Evolutionary conservation across 2,113 vertebrate species (phyloP), one percentile per base, ranked within the genome.

Genomic region (Cottus gobio): DNA sequence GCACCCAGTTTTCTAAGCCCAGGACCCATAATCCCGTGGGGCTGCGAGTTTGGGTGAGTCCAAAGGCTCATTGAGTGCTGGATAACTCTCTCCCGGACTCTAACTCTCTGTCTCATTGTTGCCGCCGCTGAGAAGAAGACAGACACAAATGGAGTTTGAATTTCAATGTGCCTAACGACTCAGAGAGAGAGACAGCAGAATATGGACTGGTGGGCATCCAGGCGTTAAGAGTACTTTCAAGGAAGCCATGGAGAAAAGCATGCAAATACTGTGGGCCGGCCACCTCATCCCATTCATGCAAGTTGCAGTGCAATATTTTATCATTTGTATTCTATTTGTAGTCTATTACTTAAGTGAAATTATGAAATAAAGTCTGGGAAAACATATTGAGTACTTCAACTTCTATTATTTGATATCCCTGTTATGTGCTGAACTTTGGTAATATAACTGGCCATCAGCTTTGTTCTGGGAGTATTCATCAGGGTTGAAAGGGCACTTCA

Each of bases 161-260:
- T 93, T 91, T 93, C 87, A 92, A 93, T 94, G 89, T 83, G 87
- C 71, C 73, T 75, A 84, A 91, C 71, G 44, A 90, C 84, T 92
- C 71, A 85, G 85, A 86, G 86, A 85, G 86, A 92, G 83, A 89
- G 85, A 91, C 89, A 87, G 84, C 83, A 86, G 85, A 92, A 91
- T 94, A 89, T 91, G 95, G 95, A 97, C 96, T 96, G 91, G 95
- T 95, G 96, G 95, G 95, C 95, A 96, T 96, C 95, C 95, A 95
- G 94, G 95, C 95, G 94, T 91, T 82, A 95, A 95, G 66, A 79
- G 60, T 52, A 65, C 65, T 87, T 77, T 76, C 54, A 58, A 82
- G 78, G 54, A 83, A 69, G 52, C 73, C 44, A 28, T 36, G 61
- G 9, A 88, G 94, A 88, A 85, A 94, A 20, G 94, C 42, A 96